These are phyloP conservation scores for Drosophila tani DNA, from an alignment of 1,140 invertebrate species.

Conservation along the genomic window DNA sequence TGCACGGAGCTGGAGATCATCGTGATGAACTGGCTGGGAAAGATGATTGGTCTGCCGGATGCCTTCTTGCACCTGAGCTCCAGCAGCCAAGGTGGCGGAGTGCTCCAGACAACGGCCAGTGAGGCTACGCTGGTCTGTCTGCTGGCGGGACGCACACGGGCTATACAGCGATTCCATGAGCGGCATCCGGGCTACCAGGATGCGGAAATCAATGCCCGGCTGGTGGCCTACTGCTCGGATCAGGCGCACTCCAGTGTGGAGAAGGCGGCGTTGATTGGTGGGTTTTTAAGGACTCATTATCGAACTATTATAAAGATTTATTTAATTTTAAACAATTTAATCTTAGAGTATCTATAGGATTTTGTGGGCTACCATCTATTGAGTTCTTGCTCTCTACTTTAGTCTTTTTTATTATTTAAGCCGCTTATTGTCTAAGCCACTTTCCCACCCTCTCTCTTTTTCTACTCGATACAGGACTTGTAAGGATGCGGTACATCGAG, in stretches of 20 bases:
- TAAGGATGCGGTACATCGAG: constrained; percentile 96
- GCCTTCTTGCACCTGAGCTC: constrained; percentile 92
- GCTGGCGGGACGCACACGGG: constrained; percentile 94
- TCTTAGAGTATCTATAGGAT: background rate
- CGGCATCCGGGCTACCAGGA: constrained; percentile 90
- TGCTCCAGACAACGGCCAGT: constrained; percentile 96
- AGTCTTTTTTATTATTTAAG: constrained; percentile 30
- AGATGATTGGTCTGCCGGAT: constrained; percentile 96
- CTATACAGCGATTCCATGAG: constrained; percentile 89
- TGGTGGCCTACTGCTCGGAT: constrained; percentile 98
- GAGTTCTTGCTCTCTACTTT: background rate
- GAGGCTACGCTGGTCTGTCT: constrained; percentile 96
- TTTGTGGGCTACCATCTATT: background rate
- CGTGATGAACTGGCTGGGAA: constrained; percentile 99
- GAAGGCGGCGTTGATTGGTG: constrained; percentile 95
- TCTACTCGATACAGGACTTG: constrained; percentile 88
- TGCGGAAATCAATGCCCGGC: constrained; percentile 94
- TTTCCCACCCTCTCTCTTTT: background rate
- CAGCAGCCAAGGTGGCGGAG: constrained; percentile 93
- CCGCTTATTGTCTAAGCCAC: constrained; percentile 50
- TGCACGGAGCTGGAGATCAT: constrained; percentile 98
- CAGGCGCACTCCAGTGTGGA: constrained; percentile 98
- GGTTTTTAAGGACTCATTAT: background rate
- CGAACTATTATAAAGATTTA: too few relatives aligned
- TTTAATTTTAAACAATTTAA: background rate